Conservation (phyloP, 2,888 invertebrate species). For the Drosophila setosimentum region DNA sequence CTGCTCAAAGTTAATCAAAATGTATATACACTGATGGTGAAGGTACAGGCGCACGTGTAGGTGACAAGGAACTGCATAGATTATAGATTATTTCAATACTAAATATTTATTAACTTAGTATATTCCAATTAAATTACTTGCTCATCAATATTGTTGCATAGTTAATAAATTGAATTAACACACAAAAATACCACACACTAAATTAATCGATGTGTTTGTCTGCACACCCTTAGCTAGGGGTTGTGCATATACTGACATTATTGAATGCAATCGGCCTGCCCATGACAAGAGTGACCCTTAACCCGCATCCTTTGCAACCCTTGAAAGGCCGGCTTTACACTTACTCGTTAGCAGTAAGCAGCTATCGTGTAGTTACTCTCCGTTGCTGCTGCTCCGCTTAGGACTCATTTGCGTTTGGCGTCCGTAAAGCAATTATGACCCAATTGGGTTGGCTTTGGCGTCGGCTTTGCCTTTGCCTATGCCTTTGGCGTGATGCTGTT, state of each 20-base stretch:
- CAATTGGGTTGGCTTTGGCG: constrained; percentile 72
- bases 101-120: background rate
- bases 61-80: background rate
- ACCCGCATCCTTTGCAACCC: constrained; percentile 18
- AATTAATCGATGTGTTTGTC: constrained; percentile 1
- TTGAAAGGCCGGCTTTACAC: constrained; percentile 2
- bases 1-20: background rate
- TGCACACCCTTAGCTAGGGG: background rate
- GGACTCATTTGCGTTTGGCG: constrained; percentile 74
- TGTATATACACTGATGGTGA: background rate
- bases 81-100: background rate
- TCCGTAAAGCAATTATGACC: constrained; percentile 78
- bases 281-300: constrained; percentile 31
- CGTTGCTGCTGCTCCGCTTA: constrained; percentile 40
- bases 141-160: background rate
- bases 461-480: constrained; percentile 4
- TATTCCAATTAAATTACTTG: background rate
- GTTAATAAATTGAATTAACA: background rate
- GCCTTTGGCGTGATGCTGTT: constrained; percentile 39
- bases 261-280: constrained; percentile 14
- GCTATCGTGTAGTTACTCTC: constrained; percentile 8
- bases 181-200: background rate
- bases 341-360: constrained; percentile 1
- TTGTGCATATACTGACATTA: background rate
- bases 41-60: background rate